Base-by-base conservation (phyloP, 2,113 vertebrate genomes). In the Pluvialis apricaria region DNA sequence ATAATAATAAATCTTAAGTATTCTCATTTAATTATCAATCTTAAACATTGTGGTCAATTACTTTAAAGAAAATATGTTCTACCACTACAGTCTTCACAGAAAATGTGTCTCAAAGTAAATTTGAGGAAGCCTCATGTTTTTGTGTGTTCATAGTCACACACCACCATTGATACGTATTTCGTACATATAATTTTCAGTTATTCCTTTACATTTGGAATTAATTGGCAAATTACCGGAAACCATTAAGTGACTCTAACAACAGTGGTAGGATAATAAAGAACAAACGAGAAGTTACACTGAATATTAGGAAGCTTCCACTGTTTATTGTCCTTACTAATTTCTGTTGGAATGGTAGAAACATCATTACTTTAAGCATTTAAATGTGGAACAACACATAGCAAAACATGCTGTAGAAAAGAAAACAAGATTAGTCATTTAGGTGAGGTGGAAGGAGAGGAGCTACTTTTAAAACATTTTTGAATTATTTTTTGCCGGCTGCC, bases 221-320 rank as follows among this genome's bases (percentile, higher is more conserved):
- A 44, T 7, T 70, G 42, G 29, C 44, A 80, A 25, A n/a, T 52
- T n/a, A 45, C 34, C 0, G 0, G n/a, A 62, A 80, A 54, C 22
- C 36, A 42, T 72, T 44, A 81, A 66, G 3, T 49, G 18, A 19
- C 69, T 47, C 12, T 55, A 42, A 76, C 42, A 70, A 38, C 9
- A 69, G 40, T 28, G 19, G 22, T 29, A n/a, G 34, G n/a, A 64
- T 47, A 69, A 77, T 72, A 69, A 78, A 4, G 31, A 91, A 47
- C 25, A 68, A 90, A 82, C 17, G 31, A 40, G 72, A 87, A 82
- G 26, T 79, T 91, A 58, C 10, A 64, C 28, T 85, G 29, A 69
- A 17, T 58, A 34, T 66, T 82, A 55, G 57, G 58, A 91, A 77
- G 42, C 15, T 80, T 91, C 34, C 24, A 28, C 32, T 70, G 21